These are phyloP conservation scores for Oostethus manadensis DNA, from an alignment of 2,113 vertebrate genomes.

Conservation along the genomic window DNA sequence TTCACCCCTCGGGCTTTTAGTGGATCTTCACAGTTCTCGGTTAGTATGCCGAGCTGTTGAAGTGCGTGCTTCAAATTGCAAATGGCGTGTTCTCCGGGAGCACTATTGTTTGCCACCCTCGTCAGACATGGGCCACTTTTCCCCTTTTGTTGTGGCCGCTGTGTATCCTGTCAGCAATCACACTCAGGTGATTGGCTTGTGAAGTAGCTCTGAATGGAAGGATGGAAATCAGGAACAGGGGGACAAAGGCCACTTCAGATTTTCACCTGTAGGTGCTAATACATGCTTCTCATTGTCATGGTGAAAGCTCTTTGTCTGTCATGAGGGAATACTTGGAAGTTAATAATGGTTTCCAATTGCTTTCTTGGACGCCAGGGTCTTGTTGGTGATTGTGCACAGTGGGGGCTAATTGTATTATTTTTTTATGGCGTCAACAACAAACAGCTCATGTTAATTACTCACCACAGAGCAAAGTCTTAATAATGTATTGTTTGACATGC, in stretches of 20 bases:
- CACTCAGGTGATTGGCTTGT: conserved; percentile 20
- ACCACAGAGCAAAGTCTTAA: conserved; percentile 13
- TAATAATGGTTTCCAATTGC: neutral
- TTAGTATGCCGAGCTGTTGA: conserved; percentile 22
- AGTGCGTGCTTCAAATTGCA: conserved; percentile 28
- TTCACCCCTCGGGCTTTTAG: conserved; percentile 3
- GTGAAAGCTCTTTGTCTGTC: conserved; percentile 1
- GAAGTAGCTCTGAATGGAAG: conserved; percentile 31
- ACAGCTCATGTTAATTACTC: conserved; percentile 9
- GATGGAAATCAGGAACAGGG: conserved; percentile 29
- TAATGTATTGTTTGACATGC: conserved; percentile 25
- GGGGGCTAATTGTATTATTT: conserved; percentile 30
- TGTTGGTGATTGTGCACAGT: conserved; percentile 28
- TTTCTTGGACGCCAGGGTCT: conserved; percentile 33
- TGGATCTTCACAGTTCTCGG: neutral
- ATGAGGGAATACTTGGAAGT: conserved; percentile 3
- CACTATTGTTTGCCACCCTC: conserved; percentile 23
- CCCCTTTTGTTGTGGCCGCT: conserved; percentile 26
- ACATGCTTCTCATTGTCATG: conserved; percentile 6
- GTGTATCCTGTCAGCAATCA: conserved; percentile 28
- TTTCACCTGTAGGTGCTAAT: conserved; percentile 11
- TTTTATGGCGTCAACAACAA: conserved; percentile 35
- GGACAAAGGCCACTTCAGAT: neutral
- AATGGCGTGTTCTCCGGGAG: conserved; percentile 21
- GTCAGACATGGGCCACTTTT: conserved; percentile 9